Percentiles rank a stretch among this genome's conserved stretches.
These are phyloP conservation scores for Acanthacorydalis orientalis DNA, from an alignment of 2,888 invertebrate genomes.

Conservation along the genomic window DNA sequence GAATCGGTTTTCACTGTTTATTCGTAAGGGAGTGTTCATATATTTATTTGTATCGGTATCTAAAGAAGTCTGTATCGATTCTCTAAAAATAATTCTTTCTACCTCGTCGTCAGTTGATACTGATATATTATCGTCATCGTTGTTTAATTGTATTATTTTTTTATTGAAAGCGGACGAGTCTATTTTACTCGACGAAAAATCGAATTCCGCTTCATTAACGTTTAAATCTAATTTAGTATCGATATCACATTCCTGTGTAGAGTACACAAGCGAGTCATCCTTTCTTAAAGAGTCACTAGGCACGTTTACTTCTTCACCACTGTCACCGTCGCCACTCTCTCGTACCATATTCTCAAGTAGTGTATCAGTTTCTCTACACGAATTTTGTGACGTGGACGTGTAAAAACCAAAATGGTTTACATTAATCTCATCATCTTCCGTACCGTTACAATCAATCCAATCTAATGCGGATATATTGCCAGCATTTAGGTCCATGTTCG, in stretches of 20 bases:
- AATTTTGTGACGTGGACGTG: neutral
- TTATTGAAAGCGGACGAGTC: conserved; percentile 1
- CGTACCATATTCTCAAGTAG: conserved; percentile 3
- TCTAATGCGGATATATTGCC: conserved; percentile 6
- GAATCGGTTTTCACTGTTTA: too few species aligned
- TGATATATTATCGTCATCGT: conserved; percentile 11
- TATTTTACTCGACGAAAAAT: too few species aligned
- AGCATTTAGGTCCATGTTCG: conserved; percentile 2
- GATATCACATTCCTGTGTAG: neutral
- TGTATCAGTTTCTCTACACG: neutral
- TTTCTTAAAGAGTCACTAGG: conserved; percentile 4
- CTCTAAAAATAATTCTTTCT: conserved; percentile 4
- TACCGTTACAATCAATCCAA: conserved; percentile 4
- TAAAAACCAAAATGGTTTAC: neutral
- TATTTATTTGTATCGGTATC: too few species aligned
- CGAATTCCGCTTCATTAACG: conserved; percentile 1
- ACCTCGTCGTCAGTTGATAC: conserved; percentile 9
- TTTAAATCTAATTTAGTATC: conserved; percentile 5
- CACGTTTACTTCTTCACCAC: conserved; percentile 9
- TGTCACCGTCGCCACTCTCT: conserved; percentile 12
- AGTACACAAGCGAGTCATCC: conserved; percentile 9
- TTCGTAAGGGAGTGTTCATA: too few species aligned
- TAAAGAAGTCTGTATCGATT: too few species aligned
- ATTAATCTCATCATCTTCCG: conserved; percentile 2
- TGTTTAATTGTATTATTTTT: conserved; percentile 10